Evolutionary conservation across 2,888 invertebrate genomes (phyloP).

Genomic region (Apodemia duryi): DNA sequence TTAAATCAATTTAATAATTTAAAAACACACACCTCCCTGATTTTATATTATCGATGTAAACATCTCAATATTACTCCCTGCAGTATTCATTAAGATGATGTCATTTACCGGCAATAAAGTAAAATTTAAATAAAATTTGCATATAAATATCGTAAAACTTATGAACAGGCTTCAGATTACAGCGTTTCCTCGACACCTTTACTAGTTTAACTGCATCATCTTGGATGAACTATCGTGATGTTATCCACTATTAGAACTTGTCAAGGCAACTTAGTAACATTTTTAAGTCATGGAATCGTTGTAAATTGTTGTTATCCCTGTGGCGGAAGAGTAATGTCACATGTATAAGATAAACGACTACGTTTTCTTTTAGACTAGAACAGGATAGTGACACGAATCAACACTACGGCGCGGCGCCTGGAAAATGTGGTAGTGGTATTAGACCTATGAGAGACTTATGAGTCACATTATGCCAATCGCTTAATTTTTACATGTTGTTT

Average conservation of each 20-base stretch:
- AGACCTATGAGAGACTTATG: too few relatives aligned
- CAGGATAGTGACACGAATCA: too few relatives aligned
- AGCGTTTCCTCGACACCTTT: background rate
- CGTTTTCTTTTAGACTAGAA: too few relatives aligned
- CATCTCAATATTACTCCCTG: background rate
- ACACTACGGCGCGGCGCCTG: too few relatives aligned
- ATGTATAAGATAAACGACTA: too few relatives aligned
- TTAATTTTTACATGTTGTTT: too few relatives aligned
- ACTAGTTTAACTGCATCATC: slow-evolving; percentile 3
- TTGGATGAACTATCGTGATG: background rate
- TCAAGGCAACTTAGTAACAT: background rate
- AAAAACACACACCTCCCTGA: background rate
- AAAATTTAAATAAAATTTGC: slow-evolving; percentile 4
- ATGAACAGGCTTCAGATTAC: background rate
- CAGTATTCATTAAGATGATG: slow-evolving; percentile 9
- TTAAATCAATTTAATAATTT: background rate
- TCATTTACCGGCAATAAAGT: slow-evolving; percentile 4
- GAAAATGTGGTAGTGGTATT: too few relatives aligned
- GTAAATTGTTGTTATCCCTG: too few relatives aligned
- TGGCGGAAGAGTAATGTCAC: too few relatives aligned
- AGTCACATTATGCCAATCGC: too few relatives aligned
- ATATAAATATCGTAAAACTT: slow-evolving; percentile 7
- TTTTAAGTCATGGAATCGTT: background rate
- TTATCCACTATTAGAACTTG: background rate
- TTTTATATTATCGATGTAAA: background rate